Conservation (phyloP, 2,888 invertebrate species). For the Timema cristinae region DNA sequence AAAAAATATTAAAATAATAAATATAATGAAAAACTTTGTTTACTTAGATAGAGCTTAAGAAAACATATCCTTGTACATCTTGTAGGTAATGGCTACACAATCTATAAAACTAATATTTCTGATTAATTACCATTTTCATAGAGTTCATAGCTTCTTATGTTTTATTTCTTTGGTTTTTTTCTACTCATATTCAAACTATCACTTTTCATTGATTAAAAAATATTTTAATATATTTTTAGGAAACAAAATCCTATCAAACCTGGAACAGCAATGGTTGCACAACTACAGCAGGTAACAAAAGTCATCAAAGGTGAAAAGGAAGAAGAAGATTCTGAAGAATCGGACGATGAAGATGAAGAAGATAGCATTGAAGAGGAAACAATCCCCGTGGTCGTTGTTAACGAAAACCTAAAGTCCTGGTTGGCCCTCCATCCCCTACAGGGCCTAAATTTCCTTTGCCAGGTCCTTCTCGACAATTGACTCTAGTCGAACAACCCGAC, state of each 20-base stretch:
- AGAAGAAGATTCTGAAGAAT: constrained; percentile 28
- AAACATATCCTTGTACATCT: too few relatives aligned
- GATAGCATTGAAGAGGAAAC: constrained; percentile 25
- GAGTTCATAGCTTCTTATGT: too few relatives aligned
- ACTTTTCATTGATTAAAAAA: not conserved
- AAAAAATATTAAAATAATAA: too few relatives aligned
- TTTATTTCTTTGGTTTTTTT: too few relatives aligned
- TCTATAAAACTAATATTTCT: too few relatives aligned
- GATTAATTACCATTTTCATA: too few relatives aligned
- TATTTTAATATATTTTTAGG: constrained; percentile 3
- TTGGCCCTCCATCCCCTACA: not conserved
- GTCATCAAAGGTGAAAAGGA: constrained; percentile 25
- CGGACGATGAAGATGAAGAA: constrained; percentile 28
- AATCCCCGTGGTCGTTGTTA: constrained; percentile 22
- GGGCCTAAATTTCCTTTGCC: not conserved
- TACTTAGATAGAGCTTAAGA: too few relatives aligned
- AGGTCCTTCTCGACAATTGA: not conserved
- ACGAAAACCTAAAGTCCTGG: constrained; percentile 24
- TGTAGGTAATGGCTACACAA: too few relatives aligned
- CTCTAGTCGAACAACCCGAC: not conserved
- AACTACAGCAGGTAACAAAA: constrained; percentile 10
- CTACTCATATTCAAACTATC: too few relatives aligned
- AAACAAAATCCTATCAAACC: not conserved
- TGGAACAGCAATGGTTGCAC: not conserved
- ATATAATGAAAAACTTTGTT: too few relatives aligned